These are phyloP conservation scores for Merodon equestris DNA, from an alignment of 2,888 invertebrate species.

Conservation along the genomic window DNA sequence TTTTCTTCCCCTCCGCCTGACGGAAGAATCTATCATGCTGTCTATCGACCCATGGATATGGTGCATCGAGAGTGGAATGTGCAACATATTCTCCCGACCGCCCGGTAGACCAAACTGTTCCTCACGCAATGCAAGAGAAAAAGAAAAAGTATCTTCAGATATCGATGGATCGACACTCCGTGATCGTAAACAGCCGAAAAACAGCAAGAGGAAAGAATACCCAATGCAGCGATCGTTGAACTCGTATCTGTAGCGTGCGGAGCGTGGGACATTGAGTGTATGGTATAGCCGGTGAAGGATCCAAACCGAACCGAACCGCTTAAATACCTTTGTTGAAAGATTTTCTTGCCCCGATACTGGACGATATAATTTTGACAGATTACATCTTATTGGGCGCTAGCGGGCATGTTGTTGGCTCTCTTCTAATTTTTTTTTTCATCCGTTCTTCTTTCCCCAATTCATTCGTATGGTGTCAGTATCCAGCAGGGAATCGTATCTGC, in stretches of 20 bases:
- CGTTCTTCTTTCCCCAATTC: background rate
- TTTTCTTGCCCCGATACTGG: constrained; percentile 66
- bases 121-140: constrained; percentile 59
- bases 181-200: constrained; percentile 58
- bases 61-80: constrained; percentile 22
- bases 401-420: constrained; percentile 69
- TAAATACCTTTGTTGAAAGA: constrained; percentile 67
- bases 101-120: background rate
- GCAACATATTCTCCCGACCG: constrained; percentile 47
- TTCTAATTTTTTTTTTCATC: constrained; percentile 4
- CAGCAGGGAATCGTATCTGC: constrained; percentile 46
- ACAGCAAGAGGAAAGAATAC: too few species aligned
- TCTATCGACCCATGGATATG: constrained; percentile 1
- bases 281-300: constrained; percentile 25
- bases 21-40: background rate
- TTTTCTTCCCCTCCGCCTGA: background rate
- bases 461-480: constrained; percentile 20
- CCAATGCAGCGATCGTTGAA: constrained; percentile 61
- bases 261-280: background rate
- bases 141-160: constrained; percentile 33
- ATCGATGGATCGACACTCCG: constrained; percentile 19
- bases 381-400: constrained; percentile 77
- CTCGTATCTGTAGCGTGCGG: constrained; percentile 17
- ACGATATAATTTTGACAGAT: constrained; percentile 76
- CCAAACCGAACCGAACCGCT: constrained; percentile 38